Conservation (phyloP, 2,888 invertebrate species). For the Lottia gigantea region DNA sequence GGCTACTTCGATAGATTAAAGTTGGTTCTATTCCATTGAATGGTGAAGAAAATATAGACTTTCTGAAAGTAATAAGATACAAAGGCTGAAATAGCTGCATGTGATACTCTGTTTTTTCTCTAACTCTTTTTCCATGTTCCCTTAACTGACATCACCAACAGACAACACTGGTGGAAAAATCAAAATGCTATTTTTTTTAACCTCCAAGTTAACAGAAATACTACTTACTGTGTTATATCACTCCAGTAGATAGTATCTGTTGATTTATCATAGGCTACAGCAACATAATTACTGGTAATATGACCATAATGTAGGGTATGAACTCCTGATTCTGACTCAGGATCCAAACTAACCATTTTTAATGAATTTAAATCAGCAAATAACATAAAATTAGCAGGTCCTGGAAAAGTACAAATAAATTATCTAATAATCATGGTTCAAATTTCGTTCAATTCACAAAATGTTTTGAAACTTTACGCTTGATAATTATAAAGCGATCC, state of each 20-base stretch:
- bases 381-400: constrained; percentile 53
- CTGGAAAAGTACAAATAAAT: constrained; percentile 31
- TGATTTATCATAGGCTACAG: constrained; percentile 44
- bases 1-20: constrained; percentile 39
- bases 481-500: too few species aligned
- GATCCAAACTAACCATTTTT: constrained; percentile 50
- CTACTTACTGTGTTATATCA: constrained; percentile 41
- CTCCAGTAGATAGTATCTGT: constrained; percentile 53
- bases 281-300: constrained; percentile 47
- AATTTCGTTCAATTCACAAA: too few species aligned
- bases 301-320: constrained; percentile 47
- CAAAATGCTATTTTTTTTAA: too few species aligned
- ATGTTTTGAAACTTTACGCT: too few species aligned
- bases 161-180: too few species aligned
- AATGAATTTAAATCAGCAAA: constrained; percentile 56
- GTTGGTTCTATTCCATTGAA: constrained; percentile 39
- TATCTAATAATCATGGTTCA: too few species aligned
- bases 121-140: too few species aligned
- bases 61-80: constrained; percentile 32
- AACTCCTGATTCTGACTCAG: constrained; percentile 33
- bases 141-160: too few species aligned
- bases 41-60: constrained; percentile 43
- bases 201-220: too few species aligned
- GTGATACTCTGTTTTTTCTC: too few species aligned
- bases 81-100: too few species aligned